These are phyloP conservation scores for Heteronetta atricapilla DNA, from an alignment of 2,113 vertebrate genomes.

Conservation along the genomic window DNA sequence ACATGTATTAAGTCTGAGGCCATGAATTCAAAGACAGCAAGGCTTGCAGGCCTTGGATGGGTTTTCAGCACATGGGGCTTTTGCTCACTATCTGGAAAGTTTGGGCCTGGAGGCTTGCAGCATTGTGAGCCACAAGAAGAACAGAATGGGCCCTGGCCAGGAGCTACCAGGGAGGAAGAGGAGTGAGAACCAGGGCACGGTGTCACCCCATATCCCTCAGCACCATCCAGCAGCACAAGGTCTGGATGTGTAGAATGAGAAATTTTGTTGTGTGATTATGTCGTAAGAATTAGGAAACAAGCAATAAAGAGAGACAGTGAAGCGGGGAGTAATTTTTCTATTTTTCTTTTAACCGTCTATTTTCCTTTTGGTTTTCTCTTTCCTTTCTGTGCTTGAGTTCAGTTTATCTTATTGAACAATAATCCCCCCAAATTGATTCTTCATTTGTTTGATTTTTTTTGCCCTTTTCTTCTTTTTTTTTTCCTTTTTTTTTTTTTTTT, in stretches of 20 bases:
- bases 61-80: not conserved
- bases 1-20: rapidly evolving
- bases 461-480: not conserved
- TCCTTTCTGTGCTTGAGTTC: not conserved
- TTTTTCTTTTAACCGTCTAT: not conserved
- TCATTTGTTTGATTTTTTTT: not conserved
- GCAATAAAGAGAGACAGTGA: not conserved
- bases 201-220: not conserved
- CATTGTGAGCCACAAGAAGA: not conserved
- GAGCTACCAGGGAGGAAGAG: rapidly evolving
- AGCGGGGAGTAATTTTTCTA: not conserved
- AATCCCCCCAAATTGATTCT: not conserved
- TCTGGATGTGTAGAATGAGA: not conserved
- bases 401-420: not conserved
- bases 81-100: not conserved
- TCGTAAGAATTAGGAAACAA: not conserved
- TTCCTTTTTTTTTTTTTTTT: not conserved
- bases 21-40: rapidly evolving
- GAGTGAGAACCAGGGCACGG: rapidly evolving
- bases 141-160: not conserved
- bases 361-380: not conserved
- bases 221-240: no score
- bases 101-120: not conserved
- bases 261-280: not conserved
- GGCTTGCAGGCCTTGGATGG: not conserved